Base-by-base conservation (phyloP, 2,888 invertebrate genomes). In the Sphecodes monilicornis region DNA sequence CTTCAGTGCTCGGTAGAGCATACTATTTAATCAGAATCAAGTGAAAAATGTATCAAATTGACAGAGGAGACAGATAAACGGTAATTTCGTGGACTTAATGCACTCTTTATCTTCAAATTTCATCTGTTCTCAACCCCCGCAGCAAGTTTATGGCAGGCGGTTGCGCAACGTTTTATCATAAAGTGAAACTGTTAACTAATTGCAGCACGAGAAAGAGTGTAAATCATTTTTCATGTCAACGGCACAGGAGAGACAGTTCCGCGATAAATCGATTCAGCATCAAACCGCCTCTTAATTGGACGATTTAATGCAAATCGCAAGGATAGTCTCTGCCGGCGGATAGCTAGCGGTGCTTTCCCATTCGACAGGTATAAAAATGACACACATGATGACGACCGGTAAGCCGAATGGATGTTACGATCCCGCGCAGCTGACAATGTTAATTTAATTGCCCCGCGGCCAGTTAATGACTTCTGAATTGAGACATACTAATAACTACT, bases 401-500 rank as follows among this genome's bases (percentile, higher is more conserved):
- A 50, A n/a, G 50, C 16, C 26, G 68, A 76, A 68, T 69, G 60
- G n/a, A 74, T 74, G 85, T 76, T 75, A 64, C 71, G 72, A 50
- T 68, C 71, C 74, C 29, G 78, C 72, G 78, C 74, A 68, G 75
- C 29, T 50, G 74, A 78, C 80, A 41, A 88, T 85, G 85, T 76
- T 89, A 84, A 89, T 89, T 89, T 86, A 87, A 89, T 89, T 82
- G 85, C 68, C 80, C 77, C 71, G 57, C 80, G 78, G 82, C 41
- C 71, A 80, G 54, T 77, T 81, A 60, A 69, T 41, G 70, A 82
- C 80, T 80, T 80, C 73, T 75, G 76, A 79, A 90, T 90, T 91
- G 88, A 90, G 86, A 91, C 82, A 78, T 85, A 82, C 76, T 82
- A 88, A 84, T 83, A 86, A 85, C 86, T 83, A 79, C 57, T 87